These are phyloP conservation scores for Epistrophella euchroma DNA, from an alignment of 2,888 invertebrate genomes.

Conservation along the genomic window DNA sequence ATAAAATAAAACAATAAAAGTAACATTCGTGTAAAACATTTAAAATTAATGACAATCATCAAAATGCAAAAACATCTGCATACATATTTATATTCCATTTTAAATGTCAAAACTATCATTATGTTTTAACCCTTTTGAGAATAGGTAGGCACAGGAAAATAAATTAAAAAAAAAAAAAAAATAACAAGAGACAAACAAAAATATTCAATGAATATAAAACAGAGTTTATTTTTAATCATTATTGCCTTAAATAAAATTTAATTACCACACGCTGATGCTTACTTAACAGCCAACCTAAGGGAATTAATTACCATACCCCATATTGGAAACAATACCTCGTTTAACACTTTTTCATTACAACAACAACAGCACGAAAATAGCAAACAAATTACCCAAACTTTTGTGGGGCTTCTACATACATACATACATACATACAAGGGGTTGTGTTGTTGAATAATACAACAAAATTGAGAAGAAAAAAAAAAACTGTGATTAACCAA, in stretches of 20 bases:
- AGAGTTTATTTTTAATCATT: slow-evolving; percentile 69
- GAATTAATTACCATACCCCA: slow-evolving; percentile 61
- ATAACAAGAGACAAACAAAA: background rate
- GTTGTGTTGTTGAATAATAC: background rate
- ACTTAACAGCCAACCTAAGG: slow-evolving; percentile 54
- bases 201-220: slow-evolving; percentile 21
- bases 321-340: slow-evolving; percentile 28
- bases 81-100: slow-evolving; percentile 50
- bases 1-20: slow-evolving; percentile 3
- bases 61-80: slow-evolving; percentile 61
- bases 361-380: slow-evolving; percentile 11
- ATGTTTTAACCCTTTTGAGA: slow-evolving; percentile 52
- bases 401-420: too few species aligned
- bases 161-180: background rate
- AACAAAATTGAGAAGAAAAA: background rate
- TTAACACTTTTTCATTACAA: slow-evolving; percentile 27
- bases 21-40: slow-evolving; percentile 32
- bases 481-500: slow-evolving; percentile 37
- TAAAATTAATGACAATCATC: slow-evolving; percentile 63
- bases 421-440: too few species aligned
- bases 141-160: slow-evolving; percentile 10
- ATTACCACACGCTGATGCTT: slow-evolving; percentile 49
- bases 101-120: slow-evolving; percentile 62
- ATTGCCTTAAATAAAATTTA: slow-evolving; percentile 68
- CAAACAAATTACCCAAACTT: slow-evolving; percentile 4